These are phyloP conservation scores for Chromobotia macracanthus DNA, from an alignment of 2,797 vertebrate genomes.

Conservation along the genomic window DNA sequence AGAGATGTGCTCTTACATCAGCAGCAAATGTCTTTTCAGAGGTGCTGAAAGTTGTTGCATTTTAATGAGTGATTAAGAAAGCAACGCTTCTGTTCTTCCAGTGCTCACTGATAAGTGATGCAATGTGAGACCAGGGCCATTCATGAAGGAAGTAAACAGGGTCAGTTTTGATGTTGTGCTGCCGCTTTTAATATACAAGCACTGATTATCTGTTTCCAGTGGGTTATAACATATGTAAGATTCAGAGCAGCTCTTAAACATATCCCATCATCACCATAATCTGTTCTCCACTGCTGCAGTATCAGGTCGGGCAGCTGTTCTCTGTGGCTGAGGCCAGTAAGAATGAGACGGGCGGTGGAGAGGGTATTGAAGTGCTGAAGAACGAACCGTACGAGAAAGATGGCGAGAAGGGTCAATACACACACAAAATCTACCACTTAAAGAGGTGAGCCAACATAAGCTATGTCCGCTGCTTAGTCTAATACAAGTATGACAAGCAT, in stretches of 20 bases:
- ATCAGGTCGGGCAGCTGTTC: slow-evolving; percentile 96
- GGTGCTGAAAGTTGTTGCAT: background rate
- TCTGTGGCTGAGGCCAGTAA: slow-evolving; percentile 98
- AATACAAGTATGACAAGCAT: background rate
- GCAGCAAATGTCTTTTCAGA: background rate
- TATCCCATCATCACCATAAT: background rate
- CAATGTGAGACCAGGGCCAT: too few relatives aligned
- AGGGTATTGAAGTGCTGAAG: slow-evolving; percentile 95
- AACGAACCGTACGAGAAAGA: slow-evolving; percentile 96
- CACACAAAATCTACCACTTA: slow-evolving; percentile 89
- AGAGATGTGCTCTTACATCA: background rate
- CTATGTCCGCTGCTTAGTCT: background rate
- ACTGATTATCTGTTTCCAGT: too few relatives aligned
- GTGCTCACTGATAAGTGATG: too few relatives aligned
- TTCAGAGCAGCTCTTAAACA: background rate
- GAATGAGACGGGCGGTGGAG: slow-evolving; percentile 96
- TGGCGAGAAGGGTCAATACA: slow-evolving; percentile 93
- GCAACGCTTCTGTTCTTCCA: too few relatives aligned
- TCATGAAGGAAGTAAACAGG: background rate
- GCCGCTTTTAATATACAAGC: too few relatives aligned
- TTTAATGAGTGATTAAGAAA: background rate
- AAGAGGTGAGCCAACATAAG: slow-evolving; percentile 76
- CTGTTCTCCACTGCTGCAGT: slow-evolving; percentile 72
- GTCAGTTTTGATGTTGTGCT: background rate
- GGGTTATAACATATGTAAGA: too few relatives aligned